Evolutionary conservation across 2,888 invertebrate genomes (phyloP), one percentile per base, ranked within the genome.

Genomic region (Aphidius colemani): DNA sequence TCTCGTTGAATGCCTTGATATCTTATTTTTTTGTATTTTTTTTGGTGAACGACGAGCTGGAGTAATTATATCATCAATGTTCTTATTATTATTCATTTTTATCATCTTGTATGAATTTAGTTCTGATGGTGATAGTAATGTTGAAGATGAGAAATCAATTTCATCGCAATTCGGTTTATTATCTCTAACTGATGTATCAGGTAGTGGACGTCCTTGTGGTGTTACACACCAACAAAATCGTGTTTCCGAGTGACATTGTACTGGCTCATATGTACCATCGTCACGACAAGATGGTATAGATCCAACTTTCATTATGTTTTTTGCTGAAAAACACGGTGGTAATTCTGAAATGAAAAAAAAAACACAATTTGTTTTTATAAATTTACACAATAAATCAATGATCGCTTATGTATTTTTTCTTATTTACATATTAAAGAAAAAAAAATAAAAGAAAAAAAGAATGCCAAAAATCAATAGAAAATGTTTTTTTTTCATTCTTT

Each of bases 141-240:
- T 9, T 56, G 39, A n/a, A 9, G 49, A 10, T 5, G 48, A 53
- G 1, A 11, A 30, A 30, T 30, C 4, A 30, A 30, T 18, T 18
- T 41, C 13, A 39, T 10, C 41, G 79, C 93, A 93, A 72, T 88
- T 88, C 51, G 93, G 90, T 74, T 88, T 86, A 61, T 88, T 86
- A 72, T 88, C 88, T 68, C 88, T 87, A 9, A 90, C 89, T 6
- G 93, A 89, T 6, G 94, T 93, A 73, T 93, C 91, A 8, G 91
- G 89, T 60, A 96, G 86, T 0, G 94, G 94, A 71, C 88, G 88
- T 49, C 96, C 96, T 71, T 90, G 88, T 10, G 89, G 88, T 1
- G 93, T 92, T 66, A 95, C 95, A 81, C 96, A 97, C 95, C 95
- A 96, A 84, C 96, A 96, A 77, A 87, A 88, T 61, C 86, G 86